Percentiles rank a stretch among this genome's conserved stretches.
phyloP scores from a whole-genome alignment of 2,888 invertebrate species.

The Aspidiotus destructor region DNA sequence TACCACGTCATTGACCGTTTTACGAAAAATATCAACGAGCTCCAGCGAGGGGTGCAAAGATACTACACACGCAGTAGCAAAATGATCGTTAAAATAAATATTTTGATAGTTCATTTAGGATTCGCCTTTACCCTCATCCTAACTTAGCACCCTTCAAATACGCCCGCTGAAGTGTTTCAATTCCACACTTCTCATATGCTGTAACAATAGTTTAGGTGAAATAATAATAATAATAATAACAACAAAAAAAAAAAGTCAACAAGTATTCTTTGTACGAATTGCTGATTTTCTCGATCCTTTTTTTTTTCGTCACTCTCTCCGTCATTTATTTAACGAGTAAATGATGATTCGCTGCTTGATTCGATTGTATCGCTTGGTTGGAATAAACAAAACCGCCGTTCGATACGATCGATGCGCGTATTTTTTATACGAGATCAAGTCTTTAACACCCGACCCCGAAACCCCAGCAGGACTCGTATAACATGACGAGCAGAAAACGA shows the following conservation, averaged over 20 bases:
- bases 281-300: background rate
- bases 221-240: no score
- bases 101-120: background rate
- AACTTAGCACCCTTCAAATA: background rate
- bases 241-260: background rate
- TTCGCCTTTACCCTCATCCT: background rate
- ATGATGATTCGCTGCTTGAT: background rate
- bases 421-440: background rate
- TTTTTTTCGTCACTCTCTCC: background rate
- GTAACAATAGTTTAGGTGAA: background rate
- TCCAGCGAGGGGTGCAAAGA: no score
- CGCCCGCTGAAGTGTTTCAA: slow-evolving; percentile 1
- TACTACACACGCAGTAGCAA: no score
- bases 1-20: no score
- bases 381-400: slow-evolving; percentile 4
- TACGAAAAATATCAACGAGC: no score
- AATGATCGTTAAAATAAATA: background rate
- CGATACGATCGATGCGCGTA: background rate
- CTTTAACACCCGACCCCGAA: background rate
- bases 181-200: background rate
- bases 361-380: background rate
- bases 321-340: background rate
- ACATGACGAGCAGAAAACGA: background rate
- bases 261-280: slow-evolving; percentile 2
- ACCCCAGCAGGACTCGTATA: background rate